Base-by-base conservation (phyloP, 1,140 invertebrate genomes). In the Odontomachus brunneus region DNA sequence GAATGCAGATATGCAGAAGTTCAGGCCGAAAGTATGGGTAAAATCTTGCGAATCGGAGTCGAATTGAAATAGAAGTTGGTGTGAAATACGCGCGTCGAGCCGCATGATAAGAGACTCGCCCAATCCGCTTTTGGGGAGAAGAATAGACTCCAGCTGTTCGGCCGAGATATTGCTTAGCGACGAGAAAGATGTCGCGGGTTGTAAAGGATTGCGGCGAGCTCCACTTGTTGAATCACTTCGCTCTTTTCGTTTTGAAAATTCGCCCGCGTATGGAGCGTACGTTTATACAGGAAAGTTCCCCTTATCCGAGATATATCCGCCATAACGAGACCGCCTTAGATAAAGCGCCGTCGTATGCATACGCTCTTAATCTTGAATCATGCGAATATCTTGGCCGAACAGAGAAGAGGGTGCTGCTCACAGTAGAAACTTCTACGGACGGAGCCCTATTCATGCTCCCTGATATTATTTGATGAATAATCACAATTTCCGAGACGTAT, bases 141-240 rank as follows among this genome's bases (percentile, higher is more conserved):
- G 75, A 80, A 80, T 80, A 80, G 75, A 69, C 51, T 19, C 51
- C 75, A 69, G 65, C 75, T 80, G 65, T 48, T 80, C 38, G 63
- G 63, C 14, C 75, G 65, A 80, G 75, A 80, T 80, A 80, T 80
- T 80, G 75, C 75, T 80, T 80, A 80, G 75, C 75, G 75, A 80
- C 75, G 75, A 80, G 24, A 33, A 80, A 80, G 65, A 80, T 80
- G 75, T 80, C 75, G 75, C 38, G 75, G 75, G 71, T 80, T 80
- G 75, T 80, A 80, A 80, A 80, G 53, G 75, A 80, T 80, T 80
- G 75, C 65, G 65, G 66, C 51, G 24, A 53, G 38, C 51, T 80
- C 75, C 75, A 80, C 75, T 80, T 80, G 75, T 80, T 80, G 75
- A 80, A 71, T 71, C 75, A 65, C 38, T 69, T 66, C 62, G 60